Conservation (phyloP, 2,888 invertebrate species). For the Blastobasis adustella region DNA sequence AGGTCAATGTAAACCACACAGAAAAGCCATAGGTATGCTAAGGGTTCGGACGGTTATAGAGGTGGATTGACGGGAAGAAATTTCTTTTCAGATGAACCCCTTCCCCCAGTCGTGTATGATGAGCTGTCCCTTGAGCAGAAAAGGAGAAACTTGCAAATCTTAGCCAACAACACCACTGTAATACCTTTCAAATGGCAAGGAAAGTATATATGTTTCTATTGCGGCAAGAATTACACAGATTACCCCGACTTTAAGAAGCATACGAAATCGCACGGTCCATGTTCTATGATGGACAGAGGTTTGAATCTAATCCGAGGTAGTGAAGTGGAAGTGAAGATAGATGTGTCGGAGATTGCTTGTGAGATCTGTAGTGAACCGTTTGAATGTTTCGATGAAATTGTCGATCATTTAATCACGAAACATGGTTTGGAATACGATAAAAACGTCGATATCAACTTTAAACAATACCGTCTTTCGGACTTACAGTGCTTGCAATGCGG, state of each 20-base stretch:
- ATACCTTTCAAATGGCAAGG: slow-evolving; percentile 64
- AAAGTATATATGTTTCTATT: slow-evolving; percentile 54
- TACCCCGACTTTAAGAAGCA: slow-evolving; percentile 49
- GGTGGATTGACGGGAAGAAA: slow-evolving; percentile 40
- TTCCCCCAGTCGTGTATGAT: slow-evolving; percentile 35
- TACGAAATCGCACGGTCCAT: slow-evolving; percentile 44
- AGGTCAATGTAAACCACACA: no score
- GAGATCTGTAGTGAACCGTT: slow-evolving; percentile 48
- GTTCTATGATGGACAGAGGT: slow-evolving; percentile 39
- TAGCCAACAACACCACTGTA: slow-evolving; percentile 59
- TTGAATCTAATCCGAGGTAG: slow-evolving; percentile 44
- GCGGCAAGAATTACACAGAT: slow-evolving; percentile 39
- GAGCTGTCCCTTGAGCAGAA: slow-evolving; percentile 42
- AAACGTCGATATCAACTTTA: slow-evolving; percentile 38
- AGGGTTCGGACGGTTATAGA: neutral
- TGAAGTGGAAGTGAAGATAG: slow-evolving; percentile 48
- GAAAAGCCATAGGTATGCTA: no score
- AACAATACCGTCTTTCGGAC: slow-evolving; percentile 47
- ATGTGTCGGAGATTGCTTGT: slow-evolving; percentile 51
- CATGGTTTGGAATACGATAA: slow-evolving; percentile 50
- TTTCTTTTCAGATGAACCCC: slow-evolving; percentile 60
- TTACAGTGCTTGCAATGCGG: slow-evolving; percentile 44
- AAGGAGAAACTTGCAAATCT: slow-evolving; percentile 53
- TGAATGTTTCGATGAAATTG: slow-evolving; percentile 33
- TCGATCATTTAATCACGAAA: slow-evolving; percentile 49